Percentiles rank a stretch among this genome's conserved stretches.
Conservation (phyloP, 2,888 invertebrate genomes). For the Sinotaia quadrata region DNA sequence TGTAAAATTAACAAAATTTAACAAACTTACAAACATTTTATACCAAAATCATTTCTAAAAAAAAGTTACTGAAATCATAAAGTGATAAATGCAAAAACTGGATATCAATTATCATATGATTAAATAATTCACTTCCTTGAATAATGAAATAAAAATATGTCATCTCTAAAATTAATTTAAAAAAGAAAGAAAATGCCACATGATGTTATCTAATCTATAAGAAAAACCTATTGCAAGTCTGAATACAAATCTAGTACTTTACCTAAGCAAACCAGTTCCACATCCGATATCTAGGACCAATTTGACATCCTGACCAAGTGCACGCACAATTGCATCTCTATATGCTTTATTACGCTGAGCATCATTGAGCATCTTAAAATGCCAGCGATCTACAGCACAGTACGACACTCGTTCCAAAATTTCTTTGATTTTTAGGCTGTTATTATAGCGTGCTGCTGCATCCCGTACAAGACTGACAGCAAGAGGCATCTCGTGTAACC, state of each 20-base stretch:
- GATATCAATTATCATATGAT: too few relatives aligned
- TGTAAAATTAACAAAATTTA: too few relatives aligned
- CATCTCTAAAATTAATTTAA: neutral
- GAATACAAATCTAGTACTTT: neutral
- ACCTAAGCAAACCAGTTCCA: constrained; percentile 82
- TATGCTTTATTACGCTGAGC: constrained; percentile 80
- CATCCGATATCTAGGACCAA: constrained; percentile 83
- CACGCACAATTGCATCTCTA: constrained; percentile 77
- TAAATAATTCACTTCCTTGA: neutral
- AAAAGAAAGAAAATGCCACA: neutral
- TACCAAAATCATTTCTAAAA: too few relatives aligned
- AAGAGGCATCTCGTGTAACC: constrained; percentile 76
- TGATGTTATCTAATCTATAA: neutral
- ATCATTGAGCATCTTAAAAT: constrained; percentile 88
- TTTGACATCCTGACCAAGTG: constrained; percentile 74
- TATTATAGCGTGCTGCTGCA: constrained; percentile 75
- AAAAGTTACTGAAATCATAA: too few relatives aligned
- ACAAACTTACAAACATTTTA: too few relatives aligned
- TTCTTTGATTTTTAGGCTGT: constrained; percentile 78
- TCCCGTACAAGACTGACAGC: constrained; percentile 77
- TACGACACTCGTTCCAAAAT: constrained; percentile 81
- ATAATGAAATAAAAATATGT: neutral
- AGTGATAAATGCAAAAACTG: too few relatives aligned
- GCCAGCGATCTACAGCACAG: constrained; percentile 84
- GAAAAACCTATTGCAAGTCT: too few relatives aligned